A percentile compares a stretch with the other conserved stretches of the same genome.
phyloP scores from a whole-genome alignment of 1,140 invertebrate species.

The Leptinotarsa lineolata region DNA sequence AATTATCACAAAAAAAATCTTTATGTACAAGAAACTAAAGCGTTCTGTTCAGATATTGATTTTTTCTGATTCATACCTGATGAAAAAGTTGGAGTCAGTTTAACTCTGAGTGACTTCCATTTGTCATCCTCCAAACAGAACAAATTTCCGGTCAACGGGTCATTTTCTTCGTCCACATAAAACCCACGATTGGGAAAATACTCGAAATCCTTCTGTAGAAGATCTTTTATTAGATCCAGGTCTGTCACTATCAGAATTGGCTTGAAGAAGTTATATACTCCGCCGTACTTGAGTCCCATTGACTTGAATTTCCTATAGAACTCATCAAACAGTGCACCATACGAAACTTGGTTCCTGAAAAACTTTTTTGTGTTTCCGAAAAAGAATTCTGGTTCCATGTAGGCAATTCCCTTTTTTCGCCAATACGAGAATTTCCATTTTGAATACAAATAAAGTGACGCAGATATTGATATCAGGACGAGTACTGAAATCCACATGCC shows the following conservation, averaged over 20 bases:
- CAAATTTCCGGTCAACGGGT: constrained; percentile 58
- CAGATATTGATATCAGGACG: no score
- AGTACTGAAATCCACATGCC: no score
- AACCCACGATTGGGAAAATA: constrained; percentile 57
- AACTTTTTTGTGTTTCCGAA: constrained; percentile 53
- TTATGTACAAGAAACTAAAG: background rate
- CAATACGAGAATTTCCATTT: constrained; percentile 47
- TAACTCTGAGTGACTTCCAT: constrained; percentile 58
- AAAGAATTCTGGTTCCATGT: constrained; percentile 50
- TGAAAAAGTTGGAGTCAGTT: constrained; percentile 59
- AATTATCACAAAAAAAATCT: no score
- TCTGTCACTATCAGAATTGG: constrained; percentile 50
- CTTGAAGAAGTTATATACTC: constrained; percentile 28
- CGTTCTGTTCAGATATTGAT: constrained; percentile 37
- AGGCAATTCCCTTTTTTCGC: constrained; percentile 49
- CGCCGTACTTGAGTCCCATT: constrained; percentile 34
- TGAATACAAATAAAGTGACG: no score
- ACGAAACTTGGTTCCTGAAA: background rate
- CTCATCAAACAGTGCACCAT: background rate
- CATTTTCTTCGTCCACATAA: constrained; percentile 53
- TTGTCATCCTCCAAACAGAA: constrained; percentile 55
- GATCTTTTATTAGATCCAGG: constrained; percentile 57
- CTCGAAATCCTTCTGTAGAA: constrained; percentile 59
- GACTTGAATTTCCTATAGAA: constrained; percentile 49
- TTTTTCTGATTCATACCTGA: constrained; percentile 36